Percentiles rank a stretch among this genome's conserved stretches.
phyloP scores from a whole-genome alignment of 1,140 invertebrate genomes.

The Leptoteleia sp. region DNA sequence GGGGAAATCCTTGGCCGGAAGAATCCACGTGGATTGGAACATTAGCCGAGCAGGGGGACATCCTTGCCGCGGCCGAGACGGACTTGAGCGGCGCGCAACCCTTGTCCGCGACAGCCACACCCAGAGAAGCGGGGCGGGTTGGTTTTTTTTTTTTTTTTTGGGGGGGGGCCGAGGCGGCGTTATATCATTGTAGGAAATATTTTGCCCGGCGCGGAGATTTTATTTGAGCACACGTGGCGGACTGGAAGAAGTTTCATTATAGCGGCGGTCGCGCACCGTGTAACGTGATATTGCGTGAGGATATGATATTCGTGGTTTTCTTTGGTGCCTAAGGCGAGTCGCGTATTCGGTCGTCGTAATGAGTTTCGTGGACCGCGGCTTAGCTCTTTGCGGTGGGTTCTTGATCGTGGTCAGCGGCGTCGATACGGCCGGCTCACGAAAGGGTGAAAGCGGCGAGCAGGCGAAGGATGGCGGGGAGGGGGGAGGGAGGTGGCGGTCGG shows the following conservation, averaged over 20 bases:
- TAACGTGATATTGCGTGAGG: constrained; percentile 45
- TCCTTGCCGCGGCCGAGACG: constrained; percentile 63
- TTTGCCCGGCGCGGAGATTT: constrained; percentile 16
- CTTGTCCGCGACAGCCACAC: constrained; percentile 66
- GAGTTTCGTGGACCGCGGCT: constrained; percentile 65
- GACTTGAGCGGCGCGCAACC: constrained; percentile 64
- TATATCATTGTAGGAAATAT: constrained; percentile 37
- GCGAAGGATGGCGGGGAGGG: too few species aligned
- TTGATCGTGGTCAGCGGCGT: constrained; percentile 69
- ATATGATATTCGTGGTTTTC: constrained; percentile 43
- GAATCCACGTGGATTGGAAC: too few species aligned
- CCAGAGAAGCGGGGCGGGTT: constrained; percentile 13
- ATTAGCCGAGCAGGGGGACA: too few species aligned
- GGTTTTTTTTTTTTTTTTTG: too few species aligned
- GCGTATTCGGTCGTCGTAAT: constrained; percentile 49
- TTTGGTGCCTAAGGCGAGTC: constrained; percentile 43
- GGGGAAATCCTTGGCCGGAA: too few species aligned
- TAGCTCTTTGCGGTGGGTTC: constrained; percentile 58
- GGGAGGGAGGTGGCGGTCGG: too few species aligned
- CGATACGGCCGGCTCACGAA: constrained; percentile 63
- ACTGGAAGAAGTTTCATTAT: constrained; percentile 31
- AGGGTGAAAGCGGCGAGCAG: constrained; percentile 57
- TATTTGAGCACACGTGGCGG: constrained; percentile 24
- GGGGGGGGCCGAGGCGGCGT: not conserved
- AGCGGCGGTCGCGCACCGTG: not conserved